Evolutionary conservation across 2,113 vertebrate genomes (phyloP).

Genomic region (Dromiciops gliroides): DNA sequence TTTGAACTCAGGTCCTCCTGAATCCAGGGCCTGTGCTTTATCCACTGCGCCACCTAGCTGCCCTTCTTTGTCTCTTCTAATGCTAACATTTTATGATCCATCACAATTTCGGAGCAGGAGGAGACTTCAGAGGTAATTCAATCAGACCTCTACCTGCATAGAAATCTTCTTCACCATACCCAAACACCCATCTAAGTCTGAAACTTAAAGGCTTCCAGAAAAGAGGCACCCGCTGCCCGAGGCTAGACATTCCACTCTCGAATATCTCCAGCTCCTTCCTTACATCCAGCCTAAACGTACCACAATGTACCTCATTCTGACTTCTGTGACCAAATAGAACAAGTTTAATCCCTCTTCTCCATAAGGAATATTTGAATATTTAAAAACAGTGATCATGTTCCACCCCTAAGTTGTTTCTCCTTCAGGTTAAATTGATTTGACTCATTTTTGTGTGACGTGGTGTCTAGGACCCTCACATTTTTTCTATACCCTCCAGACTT

Average conservation of each 20-base stretch:
- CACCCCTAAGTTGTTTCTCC: not conserved
- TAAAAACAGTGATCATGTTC: not conserved
- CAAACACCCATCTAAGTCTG: not conserved
- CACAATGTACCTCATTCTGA: not conserved
- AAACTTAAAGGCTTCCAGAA: not conserved
- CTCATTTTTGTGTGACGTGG: not conserved
- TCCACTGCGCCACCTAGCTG: no score
- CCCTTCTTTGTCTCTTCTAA: not conserved
- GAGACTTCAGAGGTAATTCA: not conserved
- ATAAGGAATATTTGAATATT: not conserved
- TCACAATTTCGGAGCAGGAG: not conserved
- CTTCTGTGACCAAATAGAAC: not conserved
- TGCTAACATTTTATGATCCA: not conserved
- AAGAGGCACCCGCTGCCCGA: not conserved
- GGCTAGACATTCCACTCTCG: not conserved
- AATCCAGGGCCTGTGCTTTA: no score
- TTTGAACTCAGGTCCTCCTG: no score
- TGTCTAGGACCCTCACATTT: not conserved
- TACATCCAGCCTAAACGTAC: not conserved
- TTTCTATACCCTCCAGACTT: not conserved
- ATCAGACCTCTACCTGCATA: not conserved
- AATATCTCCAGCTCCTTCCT: not conserved
- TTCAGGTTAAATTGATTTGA: not conserved
- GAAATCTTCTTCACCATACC: not conserved
- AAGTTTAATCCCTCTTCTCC: not conserved